Conservation (phyloP, 2,797 vertebrate species). For the Mionectes olivaceus region DNA sequence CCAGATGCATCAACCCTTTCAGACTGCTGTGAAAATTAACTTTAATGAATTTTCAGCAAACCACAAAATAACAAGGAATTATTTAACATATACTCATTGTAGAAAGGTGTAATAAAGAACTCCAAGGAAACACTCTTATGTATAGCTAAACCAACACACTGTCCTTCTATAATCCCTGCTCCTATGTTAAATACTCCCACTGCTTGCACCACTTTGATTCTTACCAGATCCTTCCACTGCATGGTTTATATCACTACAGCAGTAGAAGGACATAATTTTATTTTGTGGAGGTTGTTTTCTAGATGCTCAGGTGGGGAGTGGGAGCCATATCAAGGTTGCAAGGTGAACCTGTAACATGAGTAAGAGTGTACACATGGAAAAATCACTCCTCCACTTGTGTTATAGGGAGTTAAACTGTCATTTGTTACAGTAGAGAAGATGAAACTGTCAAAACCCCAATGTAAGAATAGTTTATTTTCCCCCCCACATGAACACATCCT, state of each 20-base stretch:
- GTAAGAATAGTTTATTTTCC: background rate
- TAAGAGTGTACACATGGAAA: background rate
- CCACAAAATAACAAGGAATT: background rate
- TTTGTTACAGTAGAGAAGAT: background rate
- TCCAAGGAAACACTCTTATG: background rate
- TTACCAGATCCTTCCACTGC: background rate
- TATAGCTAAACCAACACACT: background rate
- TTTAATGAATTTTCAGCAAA: slow-evolving; percentile 2
- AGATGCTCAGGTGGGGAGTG: background rate
- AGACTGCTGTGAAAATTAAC: background rate
- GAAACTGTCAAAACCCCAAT: background rate
- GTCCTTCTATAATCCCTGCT: background rate
- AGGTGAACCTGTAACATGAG: background rate
- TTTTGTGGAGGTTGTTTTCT: background rate
- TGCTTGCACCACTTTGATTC: background rate
- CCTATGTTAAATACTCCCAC: background rate
- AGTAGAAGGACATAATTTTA: background rate
- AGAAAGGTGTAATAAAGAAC: background rate
- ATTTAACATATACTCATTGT: background rate
- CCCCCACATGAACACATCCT: background rate
- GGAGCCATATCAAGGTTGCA: background rate
- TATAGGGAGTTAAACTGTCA: background rate
- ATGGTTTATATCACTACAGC: background rate
- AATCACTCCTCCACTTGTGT: background rate
- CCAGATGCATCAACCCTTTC: background rate